These are phyloP conservation scores for Zoroaster sp. DNA, from an alignment of 53 echinoderm and acorn worm species.

Conservation along the genomic window DNA sequence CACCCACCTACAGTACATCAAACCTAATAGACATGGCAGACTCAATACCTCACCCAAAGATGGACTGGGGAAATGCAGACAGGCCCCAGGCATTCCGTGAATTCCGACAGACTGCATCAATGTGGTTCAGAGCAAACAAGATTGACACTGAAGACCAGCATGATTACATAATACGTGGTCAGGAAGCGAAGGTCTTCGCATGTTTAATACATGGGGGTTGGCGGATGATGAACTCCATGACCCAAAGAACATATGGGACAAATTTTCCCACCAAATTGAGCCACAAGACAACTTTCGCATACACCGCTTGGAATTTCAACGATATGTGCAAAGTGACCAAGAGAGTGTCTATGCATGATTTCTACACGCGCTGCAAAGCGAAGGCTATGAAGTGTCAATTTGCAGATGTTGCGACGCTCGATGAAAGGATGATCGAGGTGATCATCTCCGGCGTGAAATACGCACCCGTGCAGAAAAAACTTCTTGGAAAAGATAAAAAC, in stretches of 20 bases:
- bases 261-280: background rate
- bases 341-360: too few species aligned
- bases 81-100: background rate
- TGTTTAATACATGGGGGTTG: background rate
- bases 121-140: too few species aligned
- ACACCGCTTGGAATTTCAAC: too few species aligned
- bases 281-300: slow-evolving; percentile 19
- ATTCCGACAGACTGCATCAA: background rate
- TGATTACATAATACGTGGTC: background rate
- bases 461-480: background rate
- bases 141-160: too few species aligned
- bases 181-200: background rate
- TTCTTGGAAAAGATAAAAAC: background rate
- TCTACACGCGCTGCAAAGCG: too few species aligned
- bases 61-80: background rate
- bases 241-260: background rate
- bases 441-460: background rate
- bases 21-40: too few species aligned
- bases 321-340: too few species aligned
- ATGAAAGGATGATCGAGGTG: background rate
- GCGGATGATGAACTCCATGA: too few species aligned
- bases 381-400: background rate
- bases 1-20: too few species aligned
- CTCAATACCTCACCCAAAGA: background rate
- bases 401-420: background rate